Base-by-base conservation (phyloP, 1,140 invertebrate species). In the Holotrichia oblita region DNA sequence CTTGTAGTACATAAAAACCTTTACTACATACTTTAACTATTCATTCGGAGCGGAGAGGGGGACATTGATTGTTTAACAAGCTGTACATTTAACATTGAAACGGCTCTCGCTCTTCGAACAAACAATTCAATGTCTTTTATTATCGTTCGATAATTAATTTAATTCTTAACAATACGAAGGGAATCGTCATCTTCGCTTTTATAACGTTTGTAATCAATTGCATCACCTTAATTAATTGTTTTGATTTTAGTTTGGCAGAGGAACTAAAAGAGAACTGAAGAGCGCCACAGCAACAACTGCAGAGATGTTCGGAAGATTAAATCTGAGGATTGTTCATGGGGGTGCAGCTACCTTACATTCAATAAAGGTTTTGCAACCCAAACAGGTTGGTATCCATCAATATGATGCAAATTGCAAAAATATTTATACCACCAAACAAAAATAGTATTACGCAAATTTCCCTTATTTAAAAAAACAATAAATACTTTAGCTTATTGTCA, bases 221-320 rank as follows among this genome's bases (percentile, higher is more conserved):
- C 48, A n/a, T 44, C 9, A 9, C 14, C 48, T 17, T 55, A 55
- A 8, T n/a, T 20, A 6, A 41, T 17, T 74, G 7, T 74, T 14
- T 74, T 41, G 17, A 79, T 86, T 85, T 20, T 81, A 92, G 90
- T 93, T 95, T 80, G 94, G 93, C n/a, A 90, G 92, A 78, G 93
- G 93, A 72, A 89, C 91, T 77, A 92, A 94, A 82, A 92, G 94
- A 85, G 91, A 94, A 86, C 82, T 94, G 48, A 93, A 94, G 84
- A 94, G 93, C 81, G 94, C 94, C 1, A 95, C 94, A 14, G 94
- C 94, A 0, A 94, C 94, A 3, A 95, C 94, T 1, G 93, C 93
- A 12, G 94, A 95, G 86, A 95, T 96, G 93, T 90, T 90, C 59
- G 94, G 94, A 44, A 93, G 93, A 87, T 86, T 96, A 72, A 94